phyloP scores from a whole-genome alignment of 2,113 vertebrate genomes.

The Lucifuga dentata region DNA sequence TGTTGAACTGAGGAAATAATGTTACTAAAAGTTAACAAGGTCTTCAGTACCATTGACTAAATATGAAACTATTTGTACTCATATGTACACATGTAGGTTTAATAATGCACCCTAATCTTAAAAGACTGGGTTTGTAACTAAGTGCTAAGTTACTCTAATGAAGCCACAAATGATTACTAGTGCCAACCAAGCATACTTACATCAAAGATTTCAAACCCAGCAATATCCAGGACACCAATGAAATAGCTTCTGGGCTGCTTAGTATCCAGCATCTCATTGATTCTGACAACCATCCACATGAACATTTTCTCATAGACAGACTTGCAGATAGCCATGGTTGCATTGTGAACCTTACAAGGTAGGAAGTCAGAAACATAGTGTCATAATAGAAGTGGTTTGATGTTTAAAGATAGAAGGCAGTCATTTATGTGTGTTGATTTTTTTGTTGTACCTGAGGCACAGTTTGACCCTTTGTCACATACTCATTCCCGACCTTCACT shows the following conservation, averaged over 20 bases:
- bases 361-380: not conserved
- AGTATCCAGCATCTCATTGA: slow-evolving; percentile 85
- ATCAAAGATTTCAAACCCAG: slow-evolving; percentile 87
- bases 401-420: not conserved
- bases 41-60: not conserved
- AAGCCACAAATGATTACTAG: not conserved
- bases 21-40: not conserved
- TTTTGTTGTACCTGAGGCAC: slow-evolving; percentile 71
- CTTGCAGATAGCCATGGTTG: slow-evolving; percentile 77
- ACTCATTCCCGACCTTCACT: slow-evolving; percentile 85
- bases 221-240: slow-evolving; percentile 85
- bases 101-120: too few species aligned
- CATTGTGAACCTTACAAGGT: slow-evolving; percentile 67
- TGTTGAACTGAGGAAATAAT: slow-evolving; percentile 84
- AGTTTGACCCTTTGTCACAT: slow-evolving; percentile 84
- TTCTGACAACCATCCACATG: slow-evolving; percentile 84
- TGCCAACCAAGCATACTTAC: slow-evolving; percentile 60
- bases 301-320: slow-evolving; percentile 86
- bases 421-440: not conserved
- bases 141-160: not conserved
- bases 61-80: not conserved
- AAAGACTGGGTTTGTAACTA: too few species aligned
- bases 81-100: too few species aligned
- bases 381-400: not conserved
- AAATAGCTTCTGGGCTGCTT: slow-evolving; percentile 81